Evolutionary conservation across 2,888 invertebrate species (phyloP).

Genomic region (Cosmia pyralina): DNA sequence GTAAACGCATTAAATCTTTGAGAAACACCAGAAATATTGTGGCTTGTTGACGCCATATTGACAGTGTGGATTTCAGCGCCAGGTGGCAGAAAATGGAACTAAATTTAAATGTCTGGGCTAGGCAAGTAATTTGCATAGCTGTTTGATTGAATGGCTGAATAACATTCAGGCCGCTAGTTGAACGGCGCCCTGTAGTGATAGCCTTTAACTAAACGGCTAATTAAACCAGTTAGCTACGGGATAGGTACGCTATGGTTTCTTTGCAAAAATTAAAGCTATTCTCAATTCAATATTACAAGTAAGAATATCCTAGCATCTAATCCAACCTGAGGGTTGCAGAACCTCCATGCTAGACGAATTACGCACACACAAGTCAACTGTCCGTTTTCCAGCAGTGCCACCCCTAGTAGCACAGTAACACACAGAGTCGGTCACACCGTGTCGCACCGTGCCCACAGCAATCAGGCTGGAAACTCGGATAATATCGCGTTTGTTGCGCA

Average conservation of each 20-base stretch:
- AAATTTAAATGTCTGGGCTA: too few species aligned
- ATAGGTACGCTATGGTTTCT: not conserved
- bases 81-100: too few species aligned
- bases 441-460: slow-evolving; percentile 46
- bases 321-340: slow-evolving; percentile 33
- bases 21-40: too few species aligned
- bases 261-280: not conserved
- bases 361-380: slow-evolving; percentile 11
- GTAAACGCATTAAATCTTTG: too few species aligned
- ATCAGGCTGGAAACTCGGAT: slow-evolving; percentile 64
- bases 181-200: too few species aligned
- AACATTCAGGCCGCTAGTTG: too few species aligned
- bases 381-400: slow-evolving; percentile 37
- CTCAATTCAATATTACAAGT: not conserved
- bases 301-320: slow-evolving; percentile 6
- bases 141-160: too few species aligned
- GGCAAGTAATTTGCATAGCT: too few species aligned
- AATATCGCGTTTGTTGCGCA: slow-evolving; percentile 47
- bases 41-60: too few species aligned
- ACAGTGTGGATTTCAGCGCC: too few species aligned
- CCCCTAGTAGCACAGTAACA: slow-evolving; percentile 51
- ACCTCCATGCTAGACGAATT: slow-evolving; percentile 31
- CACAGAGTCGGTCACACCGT: slow-evolving; percentile 50
- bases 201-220: too few species aligned
- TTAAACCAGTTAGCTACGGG: too few species aligned